phyloP scores from a whole-genome alignment of 2,888 invertebrate genomes.

The Limenitis arthemis region DNA sequence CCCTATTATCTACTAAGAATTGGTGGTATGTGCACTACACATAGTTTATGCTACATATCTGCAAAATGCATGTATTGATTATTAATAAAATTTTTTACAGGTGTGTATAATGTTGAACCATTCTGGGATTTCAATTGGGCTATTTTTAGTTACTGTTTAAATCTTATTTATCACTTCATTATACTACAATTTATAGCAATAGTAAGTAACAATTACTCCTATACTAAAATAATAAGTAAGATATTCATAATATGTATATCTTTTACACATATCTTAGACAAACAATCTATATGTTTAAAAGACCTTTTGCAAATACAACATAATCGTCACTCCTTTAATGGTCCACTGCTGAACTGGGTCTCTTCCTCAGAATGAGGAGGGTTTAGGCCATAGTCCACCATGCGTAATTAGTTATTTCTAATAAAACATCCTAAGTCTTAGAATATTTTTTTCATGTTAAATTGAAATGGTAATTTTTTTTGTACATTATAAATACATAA shows the following conservation, averaged over 20 bases:
- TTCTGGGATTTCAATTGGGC: slow-evolving; percentile 85
- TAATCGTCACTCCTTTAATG: neutral
- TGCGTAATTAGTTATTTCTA: neutral
- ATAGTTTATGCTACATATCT: neutral
- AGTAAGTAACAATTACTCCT: slow-evolving; percentile 53
- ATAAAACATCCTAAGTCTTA: neutral
- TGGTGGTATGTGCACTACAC: slow-evolving; percentile 74
- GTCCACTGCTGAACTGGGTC: neutral
- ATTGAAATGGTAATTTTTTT: neutral
- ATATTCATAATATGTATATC: neutral
- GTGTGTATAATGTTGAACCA: slow-evolving; percentile 86
- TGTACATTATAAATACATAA: neutral
- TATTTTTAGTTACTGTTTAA: slow-evolving; percentile 82
- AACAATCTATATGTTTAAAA: no score
- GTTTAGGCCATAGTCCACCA: neutral
- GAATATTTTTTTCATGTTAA: neutral
- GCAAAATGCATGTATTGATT: neutral
- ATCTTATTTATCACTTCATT: slow-evolving; percentile 88
- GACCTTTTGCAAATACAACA: no score
- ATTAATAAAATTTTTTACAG: slow-evolving; percentile 62
- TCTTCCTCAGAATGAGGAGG: neutral
- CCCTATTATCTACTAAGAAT: no score
- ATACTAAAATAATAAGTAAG: neutral
- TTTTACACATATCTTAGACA: no score
- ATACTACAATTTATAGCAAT: slow-evolving; percentile 79